A percentile compares a stretch with the other conserved stretches of the same genome.
phyloP scores from a whole-genome alignment of 2,888 invertebrate species.

The Tubulanus polymorphus region DNA sequence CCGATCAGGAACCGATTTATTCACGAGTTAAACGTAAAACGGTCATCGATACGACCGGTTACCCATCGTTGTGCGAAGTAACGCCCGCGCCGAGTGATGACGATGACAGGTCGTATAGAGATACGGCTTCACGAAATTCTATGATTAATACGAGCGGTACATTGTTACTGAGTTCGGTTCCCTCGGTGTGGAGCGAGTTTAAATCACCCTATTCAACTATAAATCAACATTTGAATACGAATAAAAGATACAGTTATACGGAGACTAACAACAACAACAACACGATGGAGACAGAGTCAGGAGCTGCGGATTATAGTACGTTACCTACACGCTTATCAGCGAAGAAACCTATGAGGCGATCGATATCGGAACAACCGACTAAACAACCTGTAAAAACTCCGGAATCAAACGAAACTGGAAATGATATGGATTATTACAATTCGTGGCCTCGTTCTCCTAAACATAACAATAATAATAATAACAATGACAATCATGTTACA shows the following conservation, averaged over 20 bases:
- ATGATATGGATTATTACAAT: neutral
- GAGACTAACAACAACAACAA: too few species aligned
- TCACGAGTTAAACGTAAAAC: neutral
- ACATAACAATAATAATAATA: too few species aligned
- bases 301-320: too few species aligned
- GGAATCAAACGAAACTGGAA: neutral
- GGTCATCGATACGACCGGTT: neutral
- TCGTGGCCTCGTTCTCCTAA: neutral
- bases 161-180: neutral
- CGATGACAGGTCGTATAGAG: neutral
- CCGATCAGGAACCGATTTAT: neutral
- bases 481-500: too few species aligned
- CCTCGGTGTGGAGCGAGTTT: neutral
- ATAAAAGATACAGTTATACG: neutral
- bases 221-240: neutral
- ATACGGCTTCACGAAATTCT: neutral
- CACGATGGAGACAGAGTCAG: too few species aligned
- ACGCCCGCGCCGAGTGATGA: slow-evolving; percentile 1
- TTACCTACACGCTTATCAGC: too few species aligned
- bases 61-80: slow-evolving; percentile 1
- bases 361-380: too few species aligned
- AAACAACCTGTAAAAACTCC: too few species aligned
- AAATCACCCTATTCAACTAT: slow-evolving; percentile 1
- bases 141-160: neutral
- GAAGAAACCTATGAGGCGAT: too few species aligned